Base-by-base conservation (phyloP, 2,888 invertebrate genomes). In the Gordius sp. region DNA sequence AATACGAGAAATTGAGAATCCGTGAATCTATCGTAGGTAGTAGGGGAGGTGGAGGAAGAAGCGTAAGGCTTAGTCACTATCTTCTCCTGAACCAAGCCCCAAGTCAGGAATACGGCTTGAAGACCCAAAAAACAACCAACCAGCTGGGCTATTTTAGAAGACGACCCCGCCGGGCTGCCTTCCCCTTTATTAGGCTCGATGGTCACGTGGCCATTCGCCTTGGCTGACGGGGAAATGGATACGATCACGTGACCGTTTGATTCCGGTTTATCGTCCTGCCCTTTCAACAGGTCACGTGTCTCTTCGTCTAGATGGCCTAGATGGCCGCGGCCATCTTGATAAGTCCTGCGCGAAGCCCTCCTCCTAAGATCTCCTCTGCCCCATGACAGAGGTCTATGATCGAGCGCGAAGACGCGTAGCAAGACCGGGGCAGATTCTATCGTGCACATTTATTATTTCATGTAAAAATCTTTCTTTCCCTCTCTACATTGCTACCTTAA, bases 1-100 rank as follows among this genome's bases (percentile, higher is more conserved):
- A 97, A 86, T 60, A 97, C 93, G 60, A 97, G 74, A 72, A 93
- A 89, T 69, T 91, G 91, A 0, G 91, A 87, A 71, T 97, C 89
- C 64, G 76, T 78, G 70, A 97, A 97, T 61, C 75, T 75, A 23
- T 75, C 75, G 60, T 64, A 65, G n/a, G n/a, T 8, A 57, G 2
- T 54, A 55, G 4, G 33, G 23, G 8, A 47, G 25, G 56, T 60
- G 2, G 62, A 64, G 13, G 64, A 65, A 41, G 62, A 61, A 13
- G 64, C 63, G 61, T 72, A 74, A 57, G 67, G 65, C 56, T 65
- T 65, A 0, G 93, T 93, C 85, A 97, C 93, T 59, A 97, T 84
- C 72, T 89, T 84, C 71, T 97, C 97, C 70, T 97, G 93, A 60
- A 97, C 73, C 60, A 91, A 75, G 2, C 93, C 93, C 91, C 91